Conservation (phyloP, 2,113 vertebrate species). For the Gymnorhina tibicen region DNA sequence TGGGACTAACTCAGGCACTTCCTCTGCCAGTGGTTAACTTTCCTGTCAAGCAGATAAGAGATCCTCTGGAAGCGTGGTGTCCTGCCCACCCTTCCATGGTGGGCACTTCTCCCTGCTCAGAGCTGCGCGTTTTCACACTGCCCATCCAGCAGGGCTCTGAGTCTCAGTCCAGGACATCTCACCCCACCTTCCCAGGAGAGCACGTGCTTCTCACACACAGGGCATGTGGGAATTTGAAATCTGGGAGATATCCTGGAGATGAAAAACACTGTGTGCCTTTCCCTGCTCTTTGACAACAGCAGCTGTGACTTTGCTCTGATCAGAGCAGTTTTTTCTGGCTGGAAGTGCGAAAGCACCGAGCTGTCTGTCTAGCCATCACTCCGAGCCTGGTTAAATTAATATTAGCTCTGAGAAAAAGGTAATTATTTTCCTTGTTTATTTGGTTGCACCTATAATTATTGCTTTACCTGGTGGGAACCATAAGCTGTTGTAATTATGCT, state of each 20-base stretch:
- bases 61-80: not conserved
- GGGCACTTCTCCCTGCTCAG: not conserved
- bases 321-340: not conserved
- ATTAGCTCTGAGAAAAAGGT: conserved; percentile 64
- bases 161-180: not conserved
- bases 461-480: conserved; percentile 71
- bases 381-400: conserved; percentile 65
- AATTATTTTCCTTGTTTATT: conserved; percentile 68
- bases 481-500: conserved; percentile 73
- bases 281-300: not conserved
- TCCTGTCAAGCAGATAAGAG: not conserved
- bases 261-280: not conserved
- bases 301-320: not conserved
- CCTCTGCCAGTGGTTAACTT: not conserved
- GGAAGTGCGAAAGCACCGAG: not conserved
- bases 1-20: not conserved
- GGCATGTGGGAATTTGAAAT: not conserved
- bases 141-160: not conserved
- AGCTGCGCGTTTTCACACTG: not conserved
- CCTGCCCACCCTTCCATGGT: not conserved
- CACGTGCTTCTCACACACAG: not conserved
- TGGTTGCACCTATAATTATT: conserved; percentile 70
- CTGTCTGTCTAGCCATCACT: conserved; percentile 52
- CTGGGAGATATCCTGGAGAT: not conserved
- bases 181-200: not conserved